A percentile compares a stretch with the other conserved stretches of the same genome.
These are phyloP conservation scores for Centroberyx gerrardi DNA, from an alignment of 2,797 vertebrate genomes.

Conservation along the genomic window DNA sequence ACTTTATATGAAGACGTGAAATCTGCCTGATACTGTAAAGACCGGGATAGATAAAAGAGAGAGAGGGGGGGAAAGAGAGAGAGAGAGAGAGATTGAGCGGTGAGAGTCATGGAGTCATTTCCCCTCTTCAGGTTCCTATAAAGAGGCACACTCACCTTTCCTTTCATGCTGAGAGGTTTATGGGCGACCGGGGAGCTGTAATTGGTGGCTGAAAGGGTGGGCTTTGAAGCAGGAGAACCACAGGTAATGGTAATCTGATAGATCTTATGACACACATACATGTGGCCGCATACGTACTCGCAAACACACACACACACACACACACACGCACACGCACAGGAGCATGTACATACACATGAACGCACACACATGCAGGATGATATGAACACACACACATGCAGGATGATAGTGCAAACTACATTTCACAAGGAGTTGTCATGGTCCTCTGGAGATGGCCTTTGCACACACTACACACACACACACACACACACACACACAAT, in stretches of 20 bases:
- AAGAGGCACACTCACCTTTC: slow-evolving; percentile 61
- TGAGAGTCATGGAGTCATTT: slow-evolving; percentile 10
- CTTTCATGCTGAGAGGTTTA: slow-evolving; percentile 63
- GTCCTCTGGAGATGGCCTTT: slow-evolving; percentile 8
- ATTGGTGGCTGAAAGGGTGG: slow-evolving; percentile 50
- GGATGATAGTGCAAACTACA: not conserved
- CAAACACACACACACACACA: slow-evolving; percentile 11
- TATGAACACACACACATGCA: too few relatives aligned
- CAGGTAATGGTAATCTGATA: slow-evolving; percentile 48
- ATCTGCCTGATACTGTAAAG: slow-evolving; percentile 65
- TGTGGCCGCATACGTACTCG: not conserved
- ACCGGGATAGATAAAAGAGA: slow-evolving; percentile 44
- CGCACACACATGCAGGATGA: slow-evolving; percentile 2
- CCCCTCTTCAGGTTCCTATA: slow-evolving; percentile 38
- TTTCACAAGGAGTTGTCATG: slow-evolving; percentile 5
- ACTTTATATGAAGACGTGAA: slow-evolving; percentile 67
- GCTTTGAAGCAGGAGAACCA: slow-evolving; percentile 49
- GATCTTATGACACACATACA: slow-evolving; percentile 24
- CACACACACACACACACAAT: slow-evolving; percentile 17
- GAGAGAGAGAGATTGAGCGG: slow-evolving; percentile 7
- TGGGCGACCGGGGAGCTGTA: slow-evolving; percentile 55
- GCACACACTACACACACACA: not conserved
- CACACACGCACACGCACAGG: not conserved
- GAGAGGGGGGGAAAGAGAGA: not conserved
- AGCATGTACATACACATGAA: not conserved